Percentiles rank a stretch among this genome's conserved stretches.
Conservation (phyloP, 2,113 vertebrate genomes). For the Odocoileus hemionus region DNA sequence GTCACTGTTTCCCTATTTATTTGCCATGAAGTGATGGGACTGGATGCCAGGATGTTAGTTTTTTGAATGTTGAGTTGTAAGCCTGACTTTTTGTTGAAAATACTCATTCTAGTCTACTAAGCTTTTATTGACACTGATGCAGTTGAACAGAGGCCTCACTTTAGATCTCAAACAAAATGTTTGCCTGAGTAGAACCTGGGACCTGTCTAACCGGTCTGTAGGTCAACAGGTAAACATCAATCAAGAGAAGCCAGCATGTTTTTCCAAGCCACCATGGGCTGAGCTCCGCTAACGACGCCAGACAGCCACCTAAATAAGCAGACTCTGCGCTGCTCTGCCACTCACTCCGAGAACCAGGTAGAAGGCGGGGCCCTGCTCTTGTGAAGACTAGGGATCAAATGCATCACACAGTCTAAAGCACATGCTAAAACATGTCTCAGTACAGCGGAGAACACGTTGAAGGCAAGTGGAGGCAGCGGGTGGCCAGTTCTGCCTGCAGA, state of each 20-base stretch:
- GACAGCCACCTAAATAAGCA: not conserved
- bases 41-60: not conserved
- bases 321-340: not conserved
- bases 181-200: rapidly evolving
- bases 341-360: constrained; percentile 29
- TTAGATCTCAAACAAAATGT: not conserved
- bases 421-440: not conserved
- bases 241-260: rapidly evolving
- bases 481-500: rapidly evolving
- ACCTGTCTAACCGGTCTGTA: not conserved
- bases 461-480: too few species aligned
- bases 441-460: rapidly evolving
- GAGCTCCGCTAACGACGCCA: not conserved
- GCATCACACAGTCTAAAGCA: not conserved
- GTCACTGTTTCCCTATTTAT: not conserved
- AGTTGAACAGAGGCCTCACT: not conserved
- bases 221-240: not conserved
- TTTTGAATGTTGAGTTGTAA: not conserved
- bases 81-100: not conserved
- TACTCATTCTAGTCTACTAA: not conserved
- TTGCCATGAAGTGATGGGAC: not conserved
- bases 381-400: not conserved
- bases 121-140: not conserved
- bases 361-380: not conserved
- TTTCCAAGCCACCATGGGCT: not conserved